Percentiles rank a stretch among this genome's conserved stretches.
Conservation (phyloP, 2,797 vertebrate genomes). For the Acanthurus lineatus region DNA sequence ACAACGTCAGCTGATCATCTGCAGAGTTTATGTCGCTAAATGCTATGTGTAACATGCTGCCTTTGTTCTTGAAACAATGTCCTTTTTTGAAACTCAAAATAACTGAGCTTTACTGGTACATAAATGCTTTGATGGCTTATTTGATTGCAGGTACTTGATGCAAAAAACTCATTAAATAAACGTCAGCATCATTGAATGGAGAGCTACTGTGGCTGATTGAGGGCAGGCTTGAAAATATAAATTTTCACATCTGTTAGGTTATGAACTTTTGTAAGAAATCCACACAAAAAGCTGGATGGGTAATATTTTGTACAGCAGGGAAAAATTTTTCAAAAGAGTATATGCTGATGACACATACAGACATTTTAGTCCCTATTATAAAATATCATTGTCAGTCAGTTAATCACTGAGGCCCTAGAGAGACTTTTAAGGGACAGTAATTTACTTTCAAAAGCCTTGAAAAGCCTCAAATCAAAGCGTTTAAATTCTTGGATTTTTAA, state of each 20-base stretch:
- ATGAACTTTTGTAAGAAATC: background rate
- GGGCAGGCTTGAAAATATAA: background rate
- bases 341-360: background rate
- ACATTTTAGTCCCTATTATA: background rate
- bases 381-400: constrained; percentile 7
- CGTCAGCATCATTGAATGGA: constrained; percentile 39
- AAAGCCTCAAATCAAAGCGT: constrained; percentile 1
- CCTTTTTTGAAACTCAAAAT: background rate
- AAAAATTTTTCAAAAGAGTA: background rate
- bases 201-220: constrained; percentile 30
- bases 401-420: background rate
- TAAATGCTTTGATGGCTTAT: constrained; percentile 12
- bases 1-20: too few species aligned
- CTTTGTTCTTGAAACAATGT: constrained; percentile 5
- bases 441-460: constrained; percentile 7
- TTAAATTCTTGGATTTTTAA: constrained; percentile 9
- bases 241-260: constrained; percentile 6
- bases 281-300: background rate
- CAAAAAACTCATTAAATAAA: constrained; percentile 57
- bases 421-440: background rate
- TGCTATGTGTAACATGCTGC: background rate
- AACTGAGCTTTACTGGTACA: constrained; percentile 22
- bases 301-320: background rate
- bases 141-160: constrained; percentile 46
- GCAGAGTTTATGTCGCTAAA: too few species aligned